These are phyloP conservation scores for Darevskia mixta DNA, from an alignment of 2,797 vertebrate genomes.

Conservation along the genomic window DNA sequence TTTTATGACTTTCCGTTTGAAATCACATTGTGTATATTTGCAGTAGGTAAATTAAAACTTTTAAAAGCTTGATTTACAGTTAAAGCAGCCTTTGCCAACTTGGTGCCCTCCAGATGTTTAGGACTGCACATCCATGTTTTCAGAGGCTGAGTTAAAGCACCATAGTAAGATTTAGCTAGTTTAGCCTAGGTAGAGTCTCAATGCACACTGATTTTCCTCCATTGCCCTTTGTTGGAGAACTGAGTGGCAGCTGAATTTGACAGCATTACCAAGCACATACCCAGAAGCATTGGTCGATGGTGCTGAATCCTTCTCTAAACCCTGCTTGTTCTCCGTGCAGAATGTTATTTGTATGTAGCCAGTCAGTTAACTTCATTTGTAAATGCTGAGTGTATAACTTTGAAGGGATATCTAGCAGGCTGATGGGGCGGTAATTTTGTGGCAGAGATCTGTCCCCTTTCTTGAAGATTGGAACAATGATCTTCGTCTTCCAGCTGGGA, in stretches of 20 bases:
- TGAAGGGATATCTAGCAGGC: too few relatives aligned
- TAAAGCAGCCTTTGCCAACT: too few relatives aligned
- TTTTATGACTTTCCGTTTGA: slow-evolving; percentile 29
- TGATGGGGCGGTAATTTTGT: too few relatives aligned
- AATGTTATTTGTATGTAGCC: too few relatives aligned
- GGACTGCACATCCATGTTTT: too few relatives aligned
- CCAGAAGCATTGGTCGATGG: not conserved
- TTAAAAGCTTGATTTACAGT: not conserved
- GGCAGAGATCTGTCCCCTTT: too few relatives aligned
- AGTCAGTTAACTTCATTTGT: too few relatives aligned
- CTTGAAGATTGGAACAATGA: too few relatives aligned
- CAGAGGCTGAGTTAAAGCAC: not conserved
- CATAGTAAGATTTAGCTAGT: not conserved
- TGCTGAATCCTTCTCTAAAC: not conserved
- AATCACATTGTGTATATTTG: slow-evolving; percentile 10
- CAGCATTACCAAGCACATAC: not conserved
- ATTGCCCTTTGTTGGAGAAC: not conserved
- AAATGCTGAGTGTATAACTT: too few relatives aligned
- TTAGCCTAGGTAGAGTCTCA: not conserved
- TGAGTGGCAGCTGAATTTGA: not conserved
- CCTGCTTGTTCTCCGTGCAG: not conserved
- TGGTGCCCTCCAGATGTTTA: too few relatives aligned
- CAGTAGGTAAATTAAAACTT: not conserved
- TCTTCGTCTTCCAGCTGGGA: not conserved
- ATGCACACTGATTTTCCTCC: not conserved